phyloP scores from a whole-genome alignment of 2,113 vertebrate species.

The Sarotherodon lohbergeri region DNA sequence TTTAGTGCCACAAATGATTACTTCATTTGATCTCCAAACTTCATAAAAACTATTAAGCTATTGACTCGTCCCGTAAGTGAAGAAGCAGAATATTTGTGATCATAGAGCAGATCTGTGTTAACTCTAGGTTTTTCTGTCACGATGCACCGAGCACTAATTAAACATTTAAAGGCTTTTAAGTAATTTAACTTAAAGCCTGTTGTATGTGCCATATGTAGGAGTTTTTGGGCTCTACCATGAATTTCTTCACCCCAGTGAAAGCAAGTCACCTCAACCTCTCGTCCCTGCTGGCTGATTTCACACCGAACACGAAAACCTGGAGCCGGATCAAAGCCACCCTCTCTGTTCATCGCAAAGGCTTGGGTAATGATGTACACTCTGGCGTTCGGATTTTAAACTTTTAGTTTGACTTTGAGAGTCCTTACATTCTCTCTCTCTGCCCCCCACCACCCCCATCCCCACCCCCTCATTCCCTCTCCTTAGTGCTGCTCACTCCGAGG shows the following conservation, averaged over 20 bases:
- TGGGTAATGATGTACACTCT: neutral
- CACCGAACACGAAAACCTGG: slow-evolving; percentile 68
- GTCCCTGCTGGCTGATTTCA: slow-evolving; percentile 53
- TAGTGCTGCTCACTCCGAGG: slow-evolving; percentile 52
- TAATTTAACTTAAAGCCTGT: neutral
- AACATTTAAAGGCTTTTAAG: neutral
- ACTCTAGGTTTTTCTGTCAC: neutral
- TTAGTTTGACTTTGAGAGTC: neutral
- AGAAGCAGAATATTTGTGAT: neutral
- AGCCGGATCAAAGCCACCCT: slow-evolving; percentile 73
- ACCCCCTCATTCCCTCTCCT: neutral
- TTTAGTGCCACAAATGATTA: neutral
- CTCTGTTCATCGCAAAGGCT: slow-evolving; percentile 71
- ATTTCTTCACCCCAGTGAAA: slow-evolving; percentile 49
- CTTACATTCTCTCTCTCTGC: neutral
- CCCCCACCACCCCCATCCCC: neutral
- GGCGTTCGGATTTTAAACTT: neutral
- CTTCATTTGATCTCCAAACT: neutral
- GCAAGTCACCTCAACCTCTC: slow-evolving; percentile 43
- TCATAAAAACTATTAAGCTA: neutral
- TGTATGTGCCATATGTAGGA: neutral
- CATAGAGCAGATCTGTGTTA: neutral
- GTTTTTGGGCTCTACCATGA: neutral
- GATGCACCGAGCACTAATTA: neutral
- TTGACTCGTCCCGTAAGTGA: rapidly evolving